Base-by-base conservation (phyloP, 2,888 invertebrate species). In the Saturnia japonica region DNA sequence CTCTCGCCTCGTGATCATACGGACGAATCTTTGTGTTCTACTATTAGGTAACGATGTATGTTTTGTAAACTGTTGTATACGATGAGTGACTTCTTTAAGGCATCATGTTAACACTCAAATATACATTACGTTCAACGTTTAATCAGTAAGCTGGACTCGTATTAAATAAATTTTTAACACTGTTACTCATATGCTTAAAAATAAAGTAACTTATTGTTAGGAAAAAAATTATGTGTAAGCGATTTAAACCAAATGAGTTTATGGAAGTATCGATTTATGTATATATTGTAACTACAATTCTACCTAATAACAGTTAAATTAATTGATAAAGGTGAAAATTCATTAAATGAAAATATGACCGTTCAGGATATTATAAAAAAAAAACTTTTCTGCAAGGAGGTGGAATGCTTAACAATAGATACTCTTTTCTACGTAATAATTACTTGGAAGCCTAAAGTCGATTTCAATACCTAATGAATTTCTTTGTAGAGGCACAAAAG, bases 41-140 rank as follows among this genome's bases (percentile, higher is more conserved):
- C 76, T 87, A 78, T 80, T 90, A 90, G 85, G 83, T 85, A 86
- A 88, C 82, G 85, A 88, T 88, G 87, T 90, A 87, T 89, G 88
- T 91, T 93, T 91, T 91, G 83, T 91, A 92, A 93, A 91, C 88
- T 89, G 87, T 91, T 93, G 93, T 93, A 94, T 94, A 94, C 93
- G 93, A 94, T 91, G 91, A 90, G 89, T 89, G 90, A 91, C 89
- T 91, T 90, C 85, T 88, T 83, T 87, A 82, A 82, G 88, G 84
- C 91, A 87, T 88, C 91, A 87, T 86, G 83, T 87, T 87, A 85
- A 86, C 87, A 83, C 81, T 85, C 84, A 85, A 88, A 81, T 81
- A 82, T 83, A 80, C 79, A 80, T 85, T 91, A 80, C 78, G 81
- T 85, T 91, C 86, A 87, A 89, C 85, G 88, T 85, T 85, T 88